A percentile compares a stretch with the other conserved stretches of the same genome.
phyloP scores from a whole-genome alignment of 2,797 vertebrate genomes.

The Synaphobranchus kaupii region DNA sequence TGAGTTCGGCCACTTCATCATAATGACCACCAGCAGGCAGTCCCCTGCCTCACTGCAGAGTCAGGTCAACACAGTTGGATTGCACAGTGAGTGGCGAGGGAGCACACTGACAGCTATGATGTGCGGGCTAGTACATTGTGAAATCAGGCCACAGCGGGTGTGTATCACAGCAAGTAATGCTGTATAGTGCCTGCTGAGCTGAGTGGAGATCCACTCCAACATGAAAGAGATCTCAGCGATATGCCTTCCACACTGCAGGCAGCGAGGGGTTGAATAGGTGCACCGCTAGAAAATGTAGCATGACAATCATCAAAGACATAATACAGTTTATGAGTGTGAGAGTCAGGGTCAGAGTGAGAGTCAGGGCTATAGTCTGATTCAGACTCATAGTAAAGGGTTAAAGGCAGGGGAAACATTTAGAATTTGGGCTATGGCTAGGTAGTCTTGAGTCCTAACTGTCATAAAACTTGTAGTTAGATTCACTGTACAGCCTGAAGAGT shows the following conservation, averaged over 20 bases:
- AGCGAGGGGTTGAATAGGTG: background rate
- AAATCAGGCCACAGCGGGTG: background rate
- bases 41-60: background rate
- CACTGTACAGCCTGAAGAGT: background rate
- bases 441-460: background rate
- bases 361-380: background rate
- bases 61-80: background rate
- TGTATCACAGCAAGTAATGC: background rate
- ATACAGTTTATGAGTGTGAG: background rate
- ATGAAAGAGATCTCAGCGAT: constrained; percentile 3
- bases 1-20: background rate
- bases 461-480: background rate
- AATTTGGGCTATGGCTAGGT: background rate
- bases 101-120: background rate
- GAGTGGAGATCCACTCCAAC: background rate
- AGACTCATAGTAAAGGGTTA: background rate
- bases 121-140: background rate
- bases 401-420: background rate
- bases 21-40: background rate
- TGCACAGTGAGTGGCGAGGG: background rate
- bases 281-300: background rate
- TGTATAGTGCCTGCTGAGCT: constrained; percentile 2
- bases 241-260: background rate
- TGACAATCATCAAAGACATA: background rate
- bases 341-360: background rate